Evolutionary conservation across 92 coral and sea anemone genomes (phyloP).

Genomic region (Bergia puertoricense): DNA sequence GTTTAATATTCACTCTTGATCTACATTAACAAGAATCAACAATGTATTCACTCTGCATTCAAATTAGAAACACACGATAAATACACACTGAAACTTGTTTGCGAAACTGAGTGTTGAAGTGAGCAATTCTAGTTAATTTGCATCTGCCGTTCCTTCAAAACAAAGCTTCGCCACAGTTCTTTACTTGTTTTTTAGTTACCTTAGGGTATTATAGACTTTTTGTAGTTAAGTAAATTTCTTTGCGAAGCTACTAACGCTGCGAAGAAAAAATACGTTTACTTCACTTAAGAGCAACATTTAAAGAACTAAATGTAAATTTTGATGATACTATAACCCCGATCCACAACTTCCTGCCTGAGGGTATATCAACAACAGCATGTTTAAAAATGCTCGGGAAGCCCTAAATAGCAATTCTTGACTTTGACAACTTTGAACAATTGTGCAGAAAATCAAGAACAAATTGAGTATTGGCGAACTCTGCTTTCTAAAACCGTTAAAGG

Average conservation of each 20-base stretch:
- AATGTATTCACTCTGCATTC: not conserved
- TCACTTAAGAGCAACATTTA: not conserved
- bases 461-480: not conserved
- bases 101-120: not conserved
- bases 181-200: not conserved
- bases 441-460: conserved; percentile 3
- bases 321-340: not conserved
- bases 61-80: not conserved
- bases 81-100: not conserved
- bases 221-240: not conserved
- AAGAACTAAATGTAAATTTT: not conserved
- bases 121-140: not conserved
- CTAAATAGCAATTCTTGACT: not conserved
- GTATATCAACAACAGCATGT: not conserved
- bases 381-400: not conserved
- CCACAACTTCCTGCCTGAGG: not conserved
- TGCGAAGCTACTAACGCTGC: not conserved
- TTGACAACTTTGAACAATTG: not conserved
- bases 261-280: not conserved
- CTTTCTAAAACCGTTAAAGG: not conserved
- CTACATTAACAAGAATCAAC: not conserved
- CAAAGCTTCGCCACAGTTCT: not conserved
- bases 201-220: not conserved
- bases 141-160: not conserved
- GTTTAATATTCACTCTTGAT: not conserved